Base-by-base conservation (phyloP, 2,113 vertebrate genomes). In the Vidua macroura region DNA sequence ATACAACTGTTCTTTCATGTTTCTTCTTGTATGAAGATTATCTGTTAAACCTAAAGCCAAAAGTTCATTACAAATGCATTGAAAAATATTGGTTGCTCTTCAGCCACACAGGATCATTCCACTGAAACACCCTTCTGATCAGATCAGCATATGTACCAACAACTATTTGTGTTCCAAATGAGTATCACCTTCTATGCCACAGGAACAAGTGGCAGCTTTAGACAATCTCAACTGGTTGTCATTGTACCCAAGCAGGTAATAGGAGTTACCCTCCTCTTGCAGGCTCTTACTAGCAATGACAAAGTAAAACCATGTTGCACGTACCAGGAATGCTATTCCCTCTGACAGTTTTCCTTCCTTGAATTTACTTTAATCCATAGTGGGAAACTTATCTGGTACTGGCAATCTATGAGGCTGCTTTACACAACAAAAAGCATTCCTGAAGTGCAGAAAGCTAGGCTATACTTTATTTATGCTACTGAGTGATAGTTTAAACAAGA, bases 111-210 rank as follows among this genome's bases (percentile, higher is more conserved):
- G 33, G 11, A 62, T 25, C 28, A 46, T 53, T 70, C 30, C 60
- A 85, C 35, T 43, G n/a, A 56, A 77, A 73, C 0, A 1, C 19
- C 11, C n/a, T 17, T 39, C 31, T 7, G 46, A 46, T 24, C 27
- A 17, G 0, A 4, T 39, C 6, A 4, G 48, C 35, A 28, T 1
- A 3, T 7, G 23, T 28, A 60, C 17, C 35, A 59, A 58, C 51
- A 44, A 17, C 53, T 64, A 15, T 28, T 41, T 46, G 15, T 11
- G 15, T 10, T 73, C 63, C 44, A 83, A 80, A 75, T 3, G 8
- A 64, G 13, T 6, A 39, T 17, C 39, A 33, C 21, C 51, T 68
- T 64, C 44, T 53, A 7, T 37, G 51, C 27, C 59, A 44, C 28
- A 78, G 20, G 8, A 92, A 77, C 35, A 82, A 22, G 30, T 39